phyloP scores from a whole-genome alignment of 2,888 invertebrate genomes.

The Synergus itoensis region DNA sequence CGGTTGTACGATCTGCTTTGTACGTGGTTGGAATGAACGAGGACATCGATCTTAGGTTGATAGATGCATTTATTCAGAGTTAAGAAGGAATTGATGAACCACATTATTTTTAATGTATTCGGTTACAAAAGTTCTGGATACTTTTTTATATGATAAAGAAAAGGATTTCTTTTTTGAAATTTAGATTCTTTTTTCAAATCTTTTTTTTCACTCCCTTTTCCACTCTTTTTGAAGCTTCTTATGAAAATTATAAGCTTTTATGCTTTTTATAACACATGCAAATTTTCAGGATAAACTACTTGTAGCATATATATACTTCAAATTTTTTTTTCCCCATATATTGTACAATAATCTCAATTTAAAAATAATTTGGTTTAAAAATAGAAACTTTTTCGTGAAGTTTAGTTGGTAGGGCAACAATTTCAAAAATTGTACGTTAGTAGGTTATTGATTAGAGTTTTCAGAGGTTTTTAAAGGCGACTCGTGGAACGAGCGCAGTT shows the following conservation, averaged over 20 bases:
- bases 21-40: conserved; percentile 43
- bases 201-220: too few relatives aligned
- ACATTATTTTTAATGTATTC: background rate
- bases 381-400: background rate
- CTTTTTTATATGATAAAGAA: background rate
- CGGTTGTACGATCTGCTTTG: conserved; percentile 38
- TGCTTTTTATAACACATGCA: too few relatives aligned
- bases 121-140: background rate
- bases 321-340: too few relatives aligned
- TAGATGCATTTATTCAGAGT: conserved; percentile 12
- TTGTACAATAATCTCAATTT: too few relatives aligned
- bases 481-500: conserved; percentile 32
- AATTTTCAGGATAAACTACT: too few relatives aligned
- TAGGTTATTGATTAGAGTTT: conserved; percentile 9
- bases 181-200: background rate
- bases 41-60: conserved; percentile 27
- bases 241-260: too few relatives aligned
- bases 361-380: too few relatives aligned
- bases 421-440: conserved; percentile 13
- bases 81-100: background rate
- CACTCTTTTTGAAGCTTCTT: too few relatives aligned
- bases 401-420: conserved; percentile 13
- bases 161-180: background rate
- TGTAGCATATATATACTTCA: too few relatives aligned
- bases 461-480: conserved; percentile 15